Conservation (phyloP, 2,113 vertebrate genomes). For the Limanda limanda region DNA sequence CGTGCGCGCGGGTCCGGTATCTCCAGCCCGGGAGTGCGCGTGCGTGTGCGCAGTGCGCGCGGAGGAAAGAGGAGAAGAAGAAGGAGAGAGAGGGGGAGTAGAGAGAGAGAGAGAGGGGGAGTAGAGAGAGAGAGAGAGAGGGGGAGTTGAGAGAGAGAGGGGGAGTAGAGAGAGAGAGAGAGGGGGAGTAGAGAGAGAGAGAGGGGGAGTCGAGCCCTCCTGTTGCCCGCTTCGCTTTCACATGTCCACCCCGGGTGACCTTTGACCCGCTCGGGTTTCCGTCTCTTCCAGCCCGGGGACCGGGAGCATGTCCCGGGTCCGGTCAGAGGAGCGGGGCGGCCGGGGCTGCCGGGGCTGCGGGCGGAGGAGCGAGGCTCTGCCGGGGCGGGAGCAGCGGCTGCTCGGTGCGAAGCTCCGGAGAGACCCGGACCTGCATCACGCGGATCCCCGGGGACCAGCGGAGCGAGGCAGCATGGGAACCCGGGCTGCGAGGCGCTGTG, state of each 20-base stretch:
- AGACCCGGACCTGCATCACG: slow-evolving; percentile 58
- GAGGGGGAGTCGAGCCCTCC: slow-evolving; percentile 79
- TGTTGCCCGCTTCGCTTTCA: slow-evolving; percentile 90
- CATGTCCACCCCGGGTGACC: slow-evolving; percentile 95
- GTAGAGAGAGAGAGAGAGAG: slow-evolving; percentile 54
- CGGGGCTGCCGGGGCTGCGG: not conserved
- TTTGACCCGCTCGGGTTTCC: slow-evolving; percentile 95
- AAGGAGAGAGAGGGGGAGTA: slow-evolving; percentile 67
- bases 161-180: slow-evolving; percentile 76
- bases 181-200: slow-evolving; percentile 54
- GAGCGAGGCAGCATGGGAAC: slow-evolving; percentile 47
- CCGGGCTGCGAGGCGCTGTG: slow-evolving; percentile 50
- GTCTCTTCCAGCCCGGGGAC: slow-evolving; percentile 66
- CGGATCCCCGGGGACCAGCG: slow-evolving; percentile 32
- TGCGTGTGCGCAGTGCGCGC: slow-evolving; percentile 59
- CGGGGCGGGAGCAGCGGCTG: slow-evolving; percentile 6
- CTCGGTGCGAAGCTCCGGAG: slow-evolving; percentile 46
- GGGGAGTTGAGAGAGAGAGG: slow-evolving; percentile 72
- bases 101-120: slow-evolving; percentile 64
- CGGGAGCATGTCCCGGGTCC: slow-evolving; percentile 68
- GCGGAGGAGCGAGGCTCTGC: not conserved
- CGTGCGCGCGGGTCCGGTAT: slow-evolving; percentile 67
- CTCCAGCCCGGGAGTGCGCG: slow-evolving; percentile 45
- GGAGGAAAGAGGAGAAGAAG: slow-evolving; percentile 61
- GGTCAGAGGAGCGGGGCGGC: slow-evolving; percentile 5